Percentiles rank a stretch among this genome's conserved stretches.
These are phyloP conservation scores for Mellivora capensis DNA, from an alignment of 2,113 vertebrate genomes.

Conservation along the genomic window DNA sequence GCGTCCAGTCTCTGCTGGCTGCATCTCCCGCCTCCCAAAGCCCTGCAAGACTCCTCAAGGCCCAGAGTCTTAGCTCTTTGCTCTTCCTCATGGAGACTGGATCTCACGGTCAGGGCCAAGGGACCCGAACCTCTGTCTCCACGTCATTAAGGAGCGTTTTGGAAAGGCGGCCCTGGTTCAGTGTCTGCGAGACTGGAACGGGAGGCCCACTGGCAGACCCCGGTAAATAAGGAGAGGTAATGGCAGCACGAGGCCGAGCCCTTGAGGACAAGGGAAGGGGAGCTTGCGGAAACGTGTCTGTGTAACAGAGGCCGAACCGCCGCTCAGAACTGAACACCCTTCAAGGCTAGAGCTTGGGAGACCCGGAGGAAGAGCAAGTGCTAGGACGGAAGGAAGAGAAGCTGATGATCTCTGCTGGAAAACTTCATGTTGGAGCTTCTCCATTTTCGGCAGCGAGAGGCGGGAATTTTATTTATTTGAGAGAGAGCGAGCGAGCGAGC, in stretches of 20 bases:
- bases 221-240: neutral
- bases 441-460: too few species aligned
- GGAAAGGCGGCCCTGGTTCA: neutral
- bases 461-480: too few species aligned
- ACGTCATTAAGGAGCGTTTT: neutral
- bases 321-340: neutral
- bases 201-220: neutral
- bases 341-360: neutral
- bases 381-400: neutral
- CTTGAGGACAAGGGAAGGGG: neutral
- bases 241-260: too few species aligned
- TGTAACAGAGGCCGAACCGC: neutral
- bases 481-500: too few species aligned
- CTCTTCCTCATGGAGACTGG: neutral
- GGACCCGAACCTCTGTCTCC: neutral
- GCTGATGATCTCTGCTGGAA: too few species aligned
- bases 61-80: neutral
- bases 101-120: accelerated
- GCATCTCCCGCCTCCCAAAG: too few species aligned
- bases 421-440: too few species aligned
- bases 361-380: too few species aligned
- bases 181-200: neutral
- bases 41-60: neutral
- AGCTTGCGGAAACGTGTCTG: neutral
- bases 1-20: neutral